A percentile compares a stretch with the other conserved stretches of the same genome.
Evolutionary conservation across 2,888 invertebrate genomes (phyloP).

Genomic region (Uloborus plumipes): DNA sequence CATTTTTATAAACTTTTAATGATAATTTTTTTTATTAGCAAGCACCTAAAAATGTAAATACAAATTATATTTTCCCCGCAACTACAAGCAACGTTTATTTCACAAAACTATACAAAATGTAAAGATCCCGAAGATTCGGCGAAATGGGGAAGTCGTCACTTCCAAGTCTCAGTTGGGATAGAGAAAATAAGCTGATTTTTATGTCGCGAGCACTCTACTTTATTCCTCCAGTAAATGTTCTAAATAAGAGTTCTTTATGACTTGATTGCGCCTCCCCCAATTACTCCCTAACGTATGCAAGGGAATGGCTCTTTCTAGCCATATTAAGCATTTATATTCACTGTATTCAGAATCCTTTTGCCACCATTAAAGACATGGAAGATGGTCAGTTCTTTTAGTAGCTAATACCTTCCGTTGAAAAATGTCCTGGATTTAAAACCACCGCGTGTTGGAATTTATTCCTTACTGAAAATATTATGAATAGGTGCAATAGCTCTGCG

Average conservation of each 20-base stretch:
- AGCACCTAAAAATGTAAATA: too few relatives aligned
- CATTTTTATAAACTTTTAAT: too few relatives aligned
- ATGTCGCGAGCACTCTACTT: background rate
- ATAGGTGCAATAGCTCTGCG: background rate
- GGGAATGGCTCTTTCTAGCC: conserved; percentile 7
- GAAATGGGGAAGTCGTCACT: too few relatives aligned
- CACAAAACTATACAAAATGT: too few relatives aligned
- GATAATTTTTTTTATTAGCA: too few relatives aligned
- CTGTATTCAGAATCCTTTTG: conserved; percentile 3
- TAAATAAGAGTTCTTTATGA: conserved; percentile 37
- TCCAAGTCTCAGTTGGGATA: too few relatives aligned
- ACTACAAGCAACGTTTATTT: too few relatives aligned
- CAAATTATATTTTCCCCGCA: too few relatives aligned
- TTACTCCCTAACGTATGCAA: conserved; percentile 19
- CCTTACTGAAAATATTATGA: background rate
- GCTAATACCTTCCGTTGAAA: conserved; percentile 31
- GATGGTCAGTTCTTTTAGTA: conserved; percentile 3
- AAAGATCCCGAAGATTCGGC: too few relatives aligned
- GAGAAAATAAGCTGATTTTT: conserved; percentile 2
- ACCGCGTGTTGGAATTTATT: conserved; percentile 19
- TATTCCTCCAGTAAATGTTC: background rate
- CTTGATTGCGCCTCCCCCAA: conserved; percentile 16
- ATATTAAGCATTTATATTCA: conserved; percentile 9
- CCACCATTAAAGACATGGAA: background rate
- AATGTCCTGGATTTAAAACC: conserved; percentile 16